Percentiles rank a stretch among this genome's conserved stretches.
phyloP scores from a whole-genome alignment of 2,113 vertebrate species.

The Ciconia stormi region DNA sequence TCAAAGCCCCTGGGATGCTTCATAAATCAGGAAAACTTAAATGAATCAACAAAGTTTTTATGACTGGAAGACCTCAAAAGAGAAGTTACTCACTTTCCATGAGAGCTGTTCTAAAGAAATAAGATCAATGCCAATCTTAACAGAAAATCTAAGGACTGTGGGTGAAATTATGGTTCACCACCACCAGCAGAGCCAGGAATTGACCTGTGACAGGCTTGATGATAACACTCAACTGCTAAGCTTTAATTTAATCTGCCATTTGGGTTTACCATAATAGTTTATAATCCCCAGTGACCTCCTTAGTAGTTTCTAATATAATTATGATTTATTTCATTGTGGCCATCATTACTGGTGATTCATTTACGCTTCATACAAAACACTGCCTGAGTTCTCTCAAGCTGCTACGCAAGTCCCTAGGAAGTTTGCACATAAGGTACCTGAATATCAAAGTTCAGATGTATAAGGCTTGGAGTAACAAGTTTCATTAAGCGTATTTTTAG shows the following conservation, averaged over 20 bases:
- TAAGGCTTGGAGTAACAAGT: background rate
- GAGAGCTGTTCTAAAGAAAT: background rate
- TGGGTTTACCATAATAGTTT: background rate
- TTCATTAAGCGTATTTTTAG: background rate
- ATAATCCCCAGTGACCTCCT: background rate
- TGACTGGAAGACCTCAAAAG: background rate
- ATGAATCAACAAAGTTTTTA: background rate
- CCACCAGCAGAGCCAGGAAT: background rate
- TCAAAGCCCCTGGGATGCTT: background rate
- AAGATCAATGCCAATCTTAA: background rate
- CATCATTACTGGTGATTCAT: background rate
- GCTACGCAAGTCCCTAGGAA: background rate
- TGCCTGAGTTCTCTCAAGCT: background rate
- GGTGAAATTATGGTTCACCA: background rate
- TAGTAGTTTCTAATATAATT: background rate
- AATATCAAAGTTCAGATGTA: background rate
- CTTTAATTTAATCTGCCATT: background rate
- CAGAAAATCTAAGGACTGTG: background rate
- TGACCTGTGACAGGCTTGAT: background rate
- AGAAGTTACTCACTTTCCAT: background rate
- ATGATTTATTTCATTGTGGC: background rate
- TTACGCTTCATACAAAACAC: background rate
- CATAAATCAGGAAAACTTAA: conserved; percentile 3
- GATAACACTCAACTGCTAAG: background rate
- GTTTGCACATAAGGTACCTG: background rate